Conservation (phyloP, 2,113 vertebrate species). For the Podocnemis expansa region DNA sequence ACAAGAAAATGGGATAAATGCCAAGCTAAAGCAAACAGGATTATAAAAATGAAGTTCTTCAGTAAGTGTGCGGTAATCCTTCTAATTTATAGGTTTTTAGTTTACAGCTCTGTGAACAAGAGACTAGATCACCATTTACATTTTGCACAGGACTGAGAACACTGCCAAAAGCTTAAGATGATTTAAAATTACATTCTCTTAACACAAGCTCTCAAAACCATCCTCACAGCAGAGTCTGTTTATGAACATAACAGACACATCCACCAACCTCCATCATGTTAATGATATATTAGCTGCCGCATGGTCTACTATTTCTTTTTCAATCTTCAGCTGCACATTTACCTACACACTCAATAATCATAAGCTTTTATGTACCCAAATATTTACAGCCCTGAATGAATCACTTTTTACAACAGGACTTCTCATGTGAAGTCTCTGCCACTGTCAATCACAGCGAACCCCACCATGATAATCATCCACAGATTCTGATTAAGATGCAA, state of each 20-base stretch:
- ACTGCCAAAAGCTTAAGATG: slow-evolving; percentile 26
- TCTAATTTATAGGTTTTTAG: slow-evolving; percentile 46
- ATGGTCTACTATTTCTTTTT: neutral
- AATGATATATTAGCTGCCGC: neutral
- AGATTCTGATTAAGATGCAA: slow-evolving; percentile 22
- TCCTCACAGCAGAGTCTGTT: neutral
- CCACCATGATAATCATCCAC: neutral
- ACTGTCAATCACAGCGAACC: slow-evolving; percentile 2
- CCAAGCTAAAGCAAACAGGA: slow-evolving; percentile 51
- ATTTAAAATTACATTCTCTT: neutral
- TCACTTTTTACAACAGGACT: neutral
- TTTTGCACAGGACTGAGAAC: neutral
- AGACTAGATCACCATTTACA: neutral
- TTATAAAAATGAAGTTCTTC: slow-evolving; percentile 56
- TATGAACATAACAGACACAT: neutral
- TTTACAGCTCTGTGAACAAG: neutral
- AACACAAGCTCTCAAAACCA: neutral
- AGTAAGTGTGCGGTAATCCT: slow-evolving; percentile 15
- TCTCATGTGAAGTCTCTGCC: neutral
- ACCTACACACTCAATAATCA: slow-evolving; percentile 23
- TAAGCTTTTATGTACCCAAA: neutral
- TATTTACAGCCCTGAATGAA: neutral
- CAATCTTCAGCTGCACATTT: slow-evolving; percentile 27
- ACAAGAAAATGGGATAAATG: slow-evolving; percentile 61
- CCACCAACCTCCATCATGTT: neutral